Evolutionary conservation across 2,797 vertebrate genomes (phyloP).

Genomic region (Enoplosus armatus): DNA sequence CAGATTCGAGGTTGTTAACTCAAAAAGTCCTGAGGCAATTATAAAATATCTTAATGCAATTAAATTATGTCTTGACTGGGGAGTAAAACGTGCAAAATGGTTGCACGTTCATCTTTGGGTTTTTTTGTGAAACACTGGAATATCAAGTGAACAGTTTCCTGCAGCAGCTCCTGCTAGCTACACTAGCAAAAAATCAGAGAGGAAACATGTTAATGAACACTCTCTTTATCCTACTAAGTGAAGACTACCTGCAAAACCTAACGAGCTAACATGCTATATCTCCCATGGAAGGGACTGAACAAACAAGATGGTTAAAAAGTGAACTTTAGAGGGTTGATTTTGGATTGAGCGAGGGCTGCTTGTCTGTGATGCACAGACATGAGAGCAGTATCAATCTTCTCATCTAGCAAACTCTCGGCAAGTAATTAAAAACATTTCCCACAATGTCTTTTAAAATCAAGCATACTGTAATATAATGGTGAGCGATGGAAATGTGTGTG

Average conservation of each 20-base stretch:
- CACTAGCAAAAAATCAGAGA: background rate
- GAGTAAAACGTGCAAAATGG: background rate
- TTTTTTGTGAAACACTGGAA: background rate
- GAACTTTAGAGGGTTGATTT: background rate
- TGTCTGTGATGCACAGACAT: too few relatives aligned
- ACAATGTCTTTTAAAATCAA: background rate
- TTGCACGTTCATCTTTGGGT: background rate
- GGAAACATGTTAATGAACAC: background rate
- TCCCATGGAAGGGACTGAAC: background rate
- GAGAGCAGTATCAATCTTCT: background rate
- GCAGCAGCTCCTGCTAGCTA: background rate
- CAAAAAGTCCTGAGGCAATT: background rate
- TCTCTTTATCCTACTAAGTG: background rate
- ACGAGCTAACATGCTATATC: background rate
- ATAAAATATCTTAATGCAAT: conserved; percentile 20
- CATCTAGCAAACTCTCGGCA: background rate
- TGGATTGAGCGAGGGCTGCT: background rate
- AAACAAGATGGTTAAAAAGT: background rate
- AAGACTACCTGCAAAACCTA: background rate
- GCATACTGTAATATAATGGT: background rate
- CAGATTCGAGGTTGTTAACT: conserved; percentile 14
- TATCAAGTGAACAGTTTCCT: background rate
- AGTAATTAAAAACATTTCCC: background rate
- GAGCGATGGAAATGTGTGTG: conserved; percentile 26
- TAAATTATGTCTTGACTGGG: background rate